phyloP scores from a whole-genome alignment of 2,797 vertebrate species.

The Sus cebifrons region DNA sequence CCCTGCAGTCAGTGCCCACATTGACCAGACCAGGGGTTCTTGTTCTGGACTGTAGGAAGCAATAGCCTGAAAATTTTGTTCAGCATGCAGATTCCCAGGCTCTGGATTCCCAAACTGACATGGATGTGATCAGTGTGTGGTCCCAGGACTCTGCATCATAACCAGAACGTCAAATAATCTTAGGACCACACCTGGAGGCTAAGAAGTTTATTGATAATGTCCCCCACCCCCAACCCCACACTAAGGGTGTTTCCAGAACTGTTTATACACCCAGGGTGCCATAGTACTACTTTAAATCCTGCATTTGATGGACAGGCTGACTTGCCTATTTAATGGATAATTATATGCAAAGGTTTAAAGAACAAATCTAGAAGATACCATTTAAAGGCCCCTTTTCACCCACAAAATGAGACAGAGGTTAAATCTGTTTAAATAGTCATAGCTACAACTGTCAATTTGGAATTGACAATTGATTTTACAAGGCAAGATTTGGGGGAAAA shows the following conservation, averaged over 20 bases:
- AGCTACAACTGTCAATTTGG: neutral
- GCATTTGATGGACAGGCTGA: neutral
- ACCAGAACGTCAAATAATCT: neutral
- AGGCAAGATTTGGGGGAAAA: slow-evolving; percentile 13
- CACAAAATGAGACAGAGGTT: slow-evolving; percentile 30
- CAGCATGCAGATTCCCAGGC: neutral
- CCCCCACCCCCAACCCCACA: no score
- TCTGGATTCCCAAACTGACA: neutral
- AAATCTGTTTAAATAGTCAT: slow-evolving; percentile 36
- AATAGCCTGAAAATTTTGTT: neutral
- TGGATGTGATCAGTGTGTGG: neutral
- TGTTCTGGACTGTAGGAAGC: neutral
- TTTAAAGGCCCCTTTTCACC: slow-evolving; percentile 8
- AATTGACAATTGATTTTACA: slow-evolving; percentile 31
- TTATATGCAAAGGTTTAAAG: neutral
- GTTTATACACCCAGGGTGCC: neutral
- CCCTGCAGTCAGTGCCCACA: neutral
- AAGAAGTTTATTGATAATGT: neutral
- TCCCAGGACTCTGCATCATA: neutral
- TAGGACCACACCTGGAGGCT: neutral
- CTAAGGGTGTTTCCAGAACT: neutral
- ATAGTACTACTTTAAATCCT: neutral
- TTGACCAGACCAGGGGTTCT: neutral
- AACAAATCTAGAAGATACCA: neutral
- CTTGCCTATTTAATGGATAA: neutral